These are phyloP conservation scores for Notodonta ziczac DNA, from an alignment of 2,888 invertebrate species.

Conservation along the genomic window DNA sequence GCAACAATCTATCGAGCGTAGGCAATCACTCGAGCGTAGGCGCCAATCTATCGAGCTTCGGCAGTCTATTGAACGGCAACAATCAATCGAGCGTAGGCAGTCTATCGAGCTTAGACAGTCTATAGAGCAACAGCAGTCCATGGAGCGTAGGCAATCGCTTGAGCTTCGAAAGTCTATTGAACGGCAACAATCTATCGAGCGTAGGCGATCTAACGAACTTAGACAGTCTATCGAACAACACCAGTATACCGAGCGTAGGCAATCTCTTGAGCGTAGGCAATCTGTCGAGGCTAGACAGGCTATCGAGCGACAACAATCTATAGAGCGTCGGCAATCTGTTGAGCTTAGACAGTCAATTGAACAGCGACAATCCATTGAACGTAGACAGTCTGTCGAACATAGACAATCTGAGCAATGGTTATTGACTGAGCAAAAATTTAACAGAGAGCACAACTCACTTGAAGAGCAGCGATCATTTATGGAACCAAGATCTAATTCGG, in stretches of 20 bases:
- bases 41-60: background rate
- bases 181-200: background rate
- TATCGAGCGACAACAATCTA: background rate
- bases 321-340: background rate
- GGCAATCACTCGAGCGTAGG: too few relatives aligned
- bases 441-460: background rate
- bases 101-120: slow-evolving; percentile 1
- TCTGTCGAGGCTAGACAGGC: background rate
- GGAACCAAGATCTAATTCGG: background rate
- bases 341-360: background rate
- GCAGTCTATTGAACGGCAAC: background rate
- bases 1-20: too few relatives aligned
- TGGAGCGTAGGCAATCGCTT: too few relatives aligned
- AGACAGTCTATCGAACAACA: too few relatives aligned
- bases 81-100: background rate
- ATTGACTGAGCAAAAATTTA: background rate
- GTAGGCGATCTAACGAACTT: too few relatives aligned
- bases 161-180: background rate
- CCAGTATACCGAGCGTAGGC: background rate
- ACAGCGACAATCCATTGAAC: background rate
- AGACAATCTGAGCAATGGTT: background rate
- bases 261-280: background rate
- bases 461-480: background rate
- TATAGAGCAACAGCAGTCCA: background rate
- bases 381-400: background rate